A percentile compares a stretch with the other conserved stretches of the same genome.
These are phyloP conservation scores for Furcifer pardalis DNA, from an alignment of 2,797 vertebrate species.

Conservation along the genomic window DNA sequence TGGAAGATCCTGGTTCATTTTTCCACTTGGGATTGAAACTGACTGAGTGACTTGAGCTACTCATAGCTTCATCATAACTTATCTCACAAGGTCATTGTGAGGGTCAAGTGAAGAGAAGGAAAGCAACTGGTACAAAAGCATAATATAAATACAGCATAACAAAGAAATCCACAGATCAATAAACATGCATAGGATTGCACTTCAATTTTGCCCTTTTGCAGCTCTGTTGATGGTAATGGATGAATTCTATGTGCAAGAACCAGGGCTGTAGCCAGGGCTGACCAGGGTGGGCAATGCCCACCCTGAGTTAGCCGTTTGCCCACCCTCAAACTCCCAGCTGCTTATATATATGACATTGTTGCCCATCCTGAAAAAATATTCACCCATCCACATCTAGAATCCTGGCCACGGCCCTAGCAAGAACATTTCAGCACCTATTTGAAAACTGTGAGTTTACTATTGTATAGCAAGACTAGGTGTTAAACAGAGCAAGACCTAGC, in stretches of 20 bases:
- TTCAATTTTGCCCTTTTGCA: neutral
- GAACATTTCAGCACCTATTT: neutral
- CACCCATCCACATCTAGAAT: no score
- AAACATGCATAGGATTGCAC: neutral
- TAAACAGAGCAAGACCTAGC: neutral
- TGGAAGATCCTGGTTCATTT: neutral
- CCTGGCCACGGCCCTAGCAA: no score
- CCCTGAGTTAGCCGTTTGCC: no score
- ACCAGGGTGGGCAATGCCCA: no score
- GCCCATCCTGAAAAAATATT: no score
- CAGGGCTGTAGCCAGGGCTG: no score
- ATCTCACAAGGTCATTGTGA: neutral
- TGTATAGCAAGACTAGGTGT: neutral
- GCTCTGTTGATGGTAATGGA: accelerated
- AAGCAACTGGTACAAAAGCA: neutral
- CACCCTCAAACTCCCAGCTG: no score
- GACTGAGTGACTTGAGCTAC: neutral
- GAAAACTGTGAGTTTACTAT: neutral
- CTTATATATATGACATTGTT: no score
- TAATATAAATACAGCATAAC: neutral
- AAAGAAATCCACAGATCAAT: neutral
- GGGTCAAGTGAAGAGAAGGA: neutral
- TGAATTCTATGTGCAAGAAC: neutral
- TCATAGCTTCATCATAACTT: neutral
- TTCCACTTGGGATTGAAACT: neutral